Evolutionary conservation across 2,113 vertebrate genomes (phyloP).

Genomic region (Hiodon alosoides): DNA sequence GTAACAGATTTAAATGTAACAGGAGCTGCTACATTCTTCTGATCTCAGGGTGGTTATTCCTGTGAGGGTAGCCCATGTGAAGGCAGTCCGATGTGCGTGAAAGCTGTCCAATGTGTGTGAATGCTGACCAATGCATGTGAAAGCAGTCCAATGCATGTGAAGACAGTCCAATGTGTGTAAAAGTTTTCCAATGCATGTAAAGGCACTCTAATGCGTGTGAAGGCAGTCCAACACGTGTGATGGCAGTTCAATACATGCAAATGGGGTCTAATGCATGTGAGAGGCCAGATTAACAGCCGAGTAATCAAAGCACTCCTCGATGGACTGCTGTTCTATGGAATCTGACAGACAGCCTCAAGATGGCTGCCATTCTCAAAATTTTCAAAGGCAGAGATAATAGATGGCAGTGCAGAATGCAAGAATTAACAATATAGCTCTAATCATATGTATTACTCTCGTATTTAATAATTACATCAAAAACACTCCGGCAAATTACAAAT

Average conservation of each 20-base stretch:
- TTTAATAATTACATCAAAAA: too few relatives aligned
- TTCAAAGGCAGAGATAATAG: not conserved
- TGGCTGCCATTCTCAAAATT: conserved; percentile 1
- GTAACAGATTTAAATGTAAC: not conserved
- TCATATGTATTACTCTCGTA: too few relatives aligned
- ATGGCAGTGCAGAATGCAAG: not conserved
- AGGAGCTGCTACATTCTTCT: not conserved
- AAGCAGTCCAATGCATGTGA: too few relatives aligned
- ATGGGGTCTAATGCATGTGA: conserved; percentile 9
- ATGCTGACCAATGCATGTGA: not conserved
- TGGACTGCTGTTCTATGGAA: not conserved
- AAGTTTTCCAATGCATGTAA: too few relatives aligned
- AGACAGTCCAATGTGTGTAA: too few relatives aligned
- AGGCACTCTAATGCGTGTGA: too few relatives aligned
- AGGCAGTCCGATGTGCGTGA: too few relatives aligned
- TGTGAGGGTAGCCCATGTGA: not conserved
- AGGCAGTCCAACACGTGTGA: too few relatives aligned
- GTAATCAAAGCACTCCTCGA: not conserved
- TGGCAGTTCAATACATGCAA: not conserved
- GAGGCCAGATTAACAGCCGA: not conserved
- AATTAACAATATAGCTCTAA: not conserved
- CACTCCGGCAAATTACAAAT: too few relatives aligned
- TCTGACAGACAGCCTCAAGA: conserved; percentile 9
- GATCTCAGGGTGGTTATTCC: not conserved
- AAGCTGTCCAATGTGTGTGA: too few relatives aligned